These are phyloP conservation scores for Chaetura pelagica DNA, from an alignment of 2,113 vertebrate species.

Conservation along the genomic window DNA sequence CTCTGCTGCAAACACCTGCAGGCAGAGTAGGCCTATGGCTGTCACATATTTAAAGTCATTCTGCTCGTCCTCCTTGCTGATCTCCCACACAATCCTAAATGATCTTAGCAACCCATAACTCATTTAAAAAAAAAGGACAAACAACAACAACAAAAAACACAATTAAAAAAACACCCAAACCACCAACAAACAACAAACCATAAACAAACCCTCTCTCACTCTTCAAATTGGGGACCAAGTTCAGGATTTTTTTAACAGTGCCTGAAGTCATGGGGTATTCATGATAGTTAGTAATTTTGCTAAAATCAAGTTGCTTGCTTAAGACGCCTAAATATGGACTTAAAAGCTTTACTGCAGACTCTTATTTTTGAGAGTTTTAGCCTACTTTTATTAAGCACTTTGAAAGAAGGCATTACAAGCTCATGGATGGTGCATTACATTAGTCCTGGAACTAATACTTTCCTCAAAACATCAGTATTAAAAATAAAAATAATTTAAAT, in stretches of 20 bases:
- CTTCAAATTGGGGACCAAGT: background rate
- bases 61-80: background rate
- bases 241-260: background rate
- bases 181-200: too few species aligned
- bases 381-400: constrained; percentile 55
- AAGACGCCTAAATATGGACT: constrained; percentile 28
- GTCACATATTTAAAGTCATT: background rate
- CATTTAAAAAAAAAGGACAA: background rate
- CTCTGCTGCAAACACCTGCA: background rate
- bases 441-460: constrained; percentile 50
- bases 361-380: constrained; percentile 36
- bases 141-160: too few species aligned
- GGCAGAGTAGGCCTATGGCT: background rate
- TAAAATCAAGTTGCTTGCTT: constrained; percentile 16
- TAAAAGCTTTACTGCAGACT: constrained; percentile 14
- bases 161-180: too few species aligned
- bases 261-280: background rate
- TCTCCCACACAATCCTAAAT: background rate
- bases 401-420: constrained; percentile 60
- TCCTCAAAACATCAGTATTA: constrained; percentile 25
- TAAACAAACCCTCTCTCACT: too few species aligned
- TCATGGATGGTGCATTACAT: constrained; percentile 20
- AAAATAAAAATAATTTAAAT: constrained; percentile 53
- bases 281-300: background rate
- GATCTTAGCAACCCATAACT: background rate